Evolutionary conservation across 2,888 invertebrate species (phyloP).

Genomic region (Hydroisotoma schaefferi): DNA sequence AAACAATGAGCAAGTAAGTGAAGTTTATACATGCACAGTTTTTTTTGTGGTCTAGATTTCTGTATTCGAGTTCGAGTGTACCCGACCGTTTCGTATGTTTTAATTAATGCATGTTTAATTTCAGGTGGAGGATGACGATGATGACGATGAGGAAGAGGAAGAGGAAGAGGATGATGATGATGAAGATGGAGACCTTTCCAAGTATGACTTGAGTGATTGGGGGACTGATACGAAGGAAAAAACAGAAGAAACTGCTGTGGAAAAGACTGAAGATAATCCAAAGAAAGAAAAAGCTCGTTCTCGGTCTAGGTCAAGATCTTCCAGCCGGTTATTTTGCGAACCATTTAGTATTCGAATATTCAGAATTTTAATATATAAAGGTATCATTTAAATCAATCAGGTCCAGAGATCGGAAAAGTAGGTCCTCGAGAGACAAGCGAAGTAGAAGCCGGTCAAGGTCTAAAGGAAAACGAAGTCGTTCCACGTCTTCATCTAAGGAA

Average conservation of each 20-base stretch:
- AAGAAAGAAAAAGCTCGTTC: constrained; percentile 14
- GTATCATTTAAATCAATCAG: neutral
- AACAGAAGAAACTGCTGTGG: constrained; percentile 49
- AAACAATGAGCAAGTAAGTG: constrained; percentile 19
- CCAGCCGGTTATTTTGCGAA: no score
- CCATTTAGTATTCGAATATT: neutral
- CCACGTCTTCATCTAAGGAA: constrained; percentile 26
- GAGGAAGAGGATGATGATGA: constrained; percentile 55
- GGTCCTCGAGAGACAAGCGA: neutral
- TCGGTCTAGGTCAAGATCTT: constrained; percentile 25
- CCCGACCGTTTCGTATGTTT: no score
- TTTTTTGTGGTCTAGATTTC: no score
- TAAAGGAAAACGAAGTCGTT: constrained; percentile 14
- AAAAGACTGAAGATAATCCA: constrained; percentile 27
- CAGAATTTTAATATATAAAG: neutral
- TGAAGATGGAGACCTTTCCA: constrained; percentile 66
- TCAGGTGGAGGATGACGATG: constrained; percentile 42
- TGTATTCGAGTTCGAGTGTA: no score
- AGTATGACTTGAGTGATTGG: constrained; percentile 69
- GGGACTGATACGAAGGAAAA: constrained; percentile 62
- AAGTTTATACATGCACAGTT: neutral
- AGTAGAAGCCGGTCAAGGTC: constrained; percentile 17
- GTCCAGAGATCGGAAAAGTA: neutral
- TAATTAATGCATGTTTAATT: no score
- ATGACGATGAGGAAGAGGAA: constrained; percentile 56